Conservation (phyloP, 2,888 invertebrate genomes). For the Dryadula phaetusa region DNA sequence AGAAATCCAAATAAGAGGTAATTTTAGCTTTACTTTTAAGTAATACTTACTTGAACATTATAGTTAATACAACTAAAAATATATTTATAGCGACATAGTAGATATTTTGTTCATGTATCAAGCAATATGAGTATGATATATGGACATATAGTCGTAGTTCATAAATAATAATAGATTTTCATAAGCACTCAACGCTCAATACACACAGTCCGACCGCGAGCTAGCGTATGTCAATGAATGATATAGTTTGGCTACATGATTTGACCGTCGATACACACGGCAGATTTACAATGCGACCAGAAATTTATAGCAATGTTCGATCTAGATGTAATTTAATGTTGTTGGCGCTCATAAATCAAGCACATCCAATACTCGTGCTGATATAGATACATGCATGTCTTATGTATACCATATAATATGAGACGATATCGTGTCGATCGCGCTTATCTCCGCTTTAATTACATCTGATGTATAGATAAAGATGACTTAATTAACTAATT, state of each 20-base stretch:
- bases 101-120: background rate
- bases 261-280: constrained; percentile 77
- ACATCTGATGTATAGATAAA: constrained; percentile 40
- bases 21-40: too few species aligned
- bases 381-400: constrained; percentile 63
- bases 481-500: constrained; percentile 32
- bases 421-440: constrained; percentile 56
- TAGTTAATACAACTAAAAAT: too few species aligned
- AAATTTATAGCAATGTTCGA: constrained; percentile 82
- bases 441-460: constrained; percentile 59
- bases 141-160: constrained; percentile 16
- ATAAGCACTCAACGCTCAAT: constrained; percentile 24
- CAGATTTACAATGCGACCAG: constrained; percentile 80
- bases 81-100: background rate
- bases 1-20: too few species aligned
- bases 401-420: constrained; percentile 69
- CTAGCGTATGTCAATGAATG: constrained; percentile 61
- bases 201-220: constrained; percentile 45
- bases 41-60: too few species aligned
- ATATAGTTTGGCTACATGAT: constrained; percentile 74
- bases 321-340: constrained; percentile 84
- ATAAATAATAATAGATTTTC: constrained; percentile 38
- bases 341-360: constrained; percentile 79
- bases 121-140: background rate
- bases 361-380: constrained; percentile 68